Percentiles rank a stretch among this genome's conserved stretches.
These are phyloP conservation scores for Dryas iulia DNA, from an alignment of 1,140 invertebrate species.

Conservation along the genomic window DNA sequence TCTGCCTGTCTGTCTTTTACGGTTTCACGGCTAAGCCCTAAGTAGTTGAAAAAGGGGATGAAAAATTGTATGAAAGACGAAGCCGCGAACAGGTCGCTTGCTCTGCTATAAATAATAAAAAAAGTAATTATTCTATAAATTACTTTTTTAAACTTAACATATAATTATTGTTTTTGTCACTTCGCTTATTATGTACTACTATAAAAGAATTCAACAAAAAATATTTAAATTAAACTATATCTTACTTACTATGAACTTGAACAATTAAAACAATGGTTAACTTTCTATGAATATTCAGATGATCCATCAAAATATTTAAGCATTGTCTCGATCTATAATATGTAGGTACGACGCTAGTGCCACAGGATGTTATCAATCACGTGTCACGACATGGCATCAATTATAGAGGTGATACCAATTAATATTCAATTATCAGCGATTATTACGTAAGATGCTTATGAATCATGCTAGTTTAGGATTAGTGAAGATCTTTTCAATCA, in stretches of 20 bases:
- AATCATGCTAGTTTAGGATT: not conserved
- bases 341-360: conserved; percentile 1
- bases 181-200: no score
- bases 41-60: no score
- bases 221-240: no score
- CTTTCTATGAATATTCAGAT: conserved; percentile 1
- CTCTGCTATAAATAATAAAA: no score
- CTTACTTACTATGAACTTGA: not conserved
- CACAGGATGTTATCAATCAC: conserved; percentile 42
- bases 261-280: not conserved
- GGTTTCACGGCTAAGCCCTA: no score
- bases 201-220: no score
- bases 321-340: not conserved
- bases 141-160: no score
- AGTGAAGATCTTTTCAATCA: not conserved
- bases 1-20: no score
- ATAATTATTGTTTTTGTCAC: no score
- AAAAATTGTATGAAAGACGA: no score
- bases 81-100: no score
- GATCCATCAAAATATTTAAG: conserved; percentile 10
- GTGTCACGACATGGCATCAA: conserved; percentile 27
- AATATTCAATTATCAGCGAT: conserved; percentile 31
- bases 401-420: conserved; percentile 34
- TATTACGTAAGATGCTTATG: conserved; percentile 12
- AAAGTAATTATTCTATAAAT: no score